Evolutionary conservation across 1,140 invertebrate species (phyloP).

Genomic region (Drosophila oshimai): DNA sequence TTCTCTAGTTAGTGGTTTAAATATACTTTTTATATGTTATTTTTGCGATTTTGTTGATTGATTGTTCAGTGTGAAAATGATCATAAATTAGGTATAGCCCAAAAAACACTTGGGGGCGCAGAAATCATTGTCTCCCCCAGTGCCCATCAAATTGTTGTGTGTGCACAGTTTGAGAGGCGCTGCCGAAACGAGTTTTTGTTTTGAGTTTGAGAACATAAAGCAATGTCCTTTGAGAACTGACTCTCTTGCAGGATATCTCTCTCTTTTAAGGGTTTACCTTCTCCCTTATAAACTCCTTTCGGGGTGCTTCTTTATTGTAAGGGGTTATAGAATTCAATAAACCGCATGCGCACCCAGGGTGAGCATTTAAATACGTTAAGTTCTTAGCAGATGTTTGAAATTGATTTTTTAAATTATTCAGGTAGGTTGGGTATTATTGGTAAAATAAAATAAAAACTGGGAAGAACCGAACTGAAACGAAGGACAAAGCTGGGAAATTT

Average conservation of each 20-base stretch:
- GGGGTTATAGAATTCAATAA: slow-evolving; percentile 8
- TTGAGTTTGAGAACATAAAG: not conserved
- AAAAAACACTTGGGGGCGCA: slow-evolving; percentile 7
- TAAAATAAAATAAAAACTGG: too few species aligned
- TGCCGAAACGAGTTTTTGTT: slow-evolving; percentile 29
- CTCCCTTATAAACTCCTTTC: slow-evolving; percentile 1
- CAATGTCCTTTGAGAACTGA: not conserved
- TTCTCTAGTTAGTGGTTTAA: slow-evolving; percentile 60
- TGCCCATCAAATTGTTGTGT: not conserved
- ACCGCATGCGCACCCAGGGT: slow-evolving; percentile 23
- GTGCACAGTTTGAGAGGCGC: slow-evolving; percentile 8
- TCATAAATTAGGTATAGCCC: slow-evolving; percentile 51
- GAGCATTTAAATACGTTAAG: slow-evolving; percentile 1
- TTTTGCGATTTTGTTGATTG: slow-evolving; percentile 61
- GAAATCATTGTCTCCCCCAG: slow-evolving; percentile 1
- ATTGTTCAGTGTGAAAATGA: slow-evolving; percentile 65
- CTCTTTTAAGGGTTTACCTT: not conserved
- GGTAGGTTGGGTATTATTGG: not conserved
- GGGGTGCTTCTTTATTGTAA: slow-evolving; percentile 10
- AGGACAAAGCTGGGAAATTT: too few species aligned
- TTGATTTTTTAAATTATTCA: not conserved
- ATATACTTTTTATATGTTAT: slow-evolving; percentile 57
- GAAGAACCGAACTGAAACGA: too few species aligned
- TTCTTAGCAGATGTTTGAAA: slow-evolving; percentile 7
- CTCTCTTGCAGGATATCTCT: slow-evolving; percentile 2